Evolutionary conservation across 2,797 vertebrate genomes (phyloP).

Genomic region (Streptopelia turtur): DNA sequence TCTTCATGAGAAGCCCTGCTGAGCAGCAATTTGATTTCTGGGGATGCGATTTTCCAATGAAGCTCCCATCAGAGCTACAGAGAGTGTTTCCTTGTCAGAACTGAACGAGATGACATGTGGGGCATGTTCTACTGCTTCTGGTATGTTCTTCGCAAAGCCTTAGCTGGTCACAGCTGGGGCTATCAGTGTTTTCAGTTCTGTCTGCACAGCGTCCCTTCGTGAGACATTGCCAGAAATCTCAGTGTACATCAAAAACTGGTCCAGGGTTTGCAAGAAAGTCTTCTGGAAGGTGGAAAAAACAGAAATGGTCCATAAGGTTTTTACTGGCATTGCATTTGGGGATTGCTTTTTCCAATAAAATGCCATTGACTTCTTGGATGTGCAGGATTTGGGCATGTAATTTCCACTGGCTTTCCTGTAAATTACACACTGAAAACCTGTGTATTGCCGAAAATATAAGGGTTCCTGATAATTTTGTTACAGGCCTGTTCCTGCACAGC

Average conservation of each 20-base stretch:
- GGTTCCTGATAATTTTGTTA: neutral
- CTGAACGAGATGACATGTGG: neutral
- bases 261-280: neutral
- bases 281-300: neutral
- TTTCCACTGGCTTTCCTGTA: neutral
- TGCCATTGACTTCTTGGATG: neutral
- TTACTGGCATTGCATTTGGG: neutral
- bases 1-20: neutral
- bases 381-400: neutral
- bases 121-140: neutral
- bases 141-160: neutral
- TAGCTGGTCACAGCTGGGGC: neutral
- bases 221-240: neutral
- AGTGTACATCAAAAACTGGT: neutral
- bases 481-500: neutral
- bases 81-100: neutral
- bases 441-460: neutral
- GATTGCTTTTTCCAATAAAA: neutral
- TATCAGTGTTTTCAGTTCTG: neutral
- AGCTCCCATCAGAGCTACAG: neutral
- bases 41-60: neutral
- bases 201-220: neutral
- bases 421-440: neutral
- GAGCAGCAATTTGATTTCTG: neutral
- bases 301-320: rapidly evolving